Evolutionary conservation across 2,113 vertebrate genomes (phyloP), one percentile per base, ranked within the genome.

Genomic region (Oriolus oriolus): DNA sequence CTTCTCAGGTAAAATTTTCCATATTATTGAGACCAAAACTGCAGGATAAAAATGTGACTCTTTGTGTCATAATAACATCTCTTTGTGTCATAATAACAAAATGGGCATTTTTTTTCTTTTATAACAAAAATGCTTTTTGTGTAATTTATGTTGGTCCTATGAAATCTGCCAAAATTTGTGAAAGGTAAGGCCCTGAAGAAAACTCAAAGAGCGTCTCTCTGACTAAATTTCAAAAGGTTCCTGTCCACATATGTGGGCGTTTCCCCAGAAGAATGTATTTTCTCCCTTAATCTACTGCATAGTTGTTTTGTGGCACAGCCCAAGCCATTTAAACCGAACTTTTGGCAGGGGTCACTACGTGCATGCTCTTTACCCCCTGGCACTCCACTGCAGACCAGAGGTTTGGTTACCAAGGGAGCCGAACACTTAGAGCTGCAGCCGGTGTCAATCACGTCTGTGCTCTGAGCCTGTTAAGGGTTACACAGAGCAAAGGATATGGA

Each of bases 111-210:
- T 28, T 84, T 16, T 66, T 86, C 35, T 61, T 79, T 53, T 42
- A 0, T 17, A 59, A n/a, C 15, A 28, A 60, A 17, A 77, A 33
- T 44, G 3, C 0, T 0, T 3, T 76, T 59, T 60, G 8, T 42
- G 6, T 28, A 19, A 26, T 65, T 87, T 60, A n/a, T n/a, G 13
- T 44, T 31, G 10, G 6, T 78, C 44, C 70, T 7, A n/a, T 61
- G 27, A 60, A 82, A 56, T 28, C 14, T 39, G 64, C 13, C 65
- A 60, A 74, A 82, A 56, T 52, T 64, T 60, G 5, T 18, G 47
- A n/a, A 80, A 66, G 18, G 33, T 20, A 70, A 61, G 42, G 17
- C 37, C 30, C 54, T 70, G 52, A 35, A 10, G 37, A 84, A 76
- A 80, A 49, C 24, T 26, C 17, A 50, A 56, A 66, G 16, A 16